Conservation (phyloP, 2,797 vertebrate species). For the Trachurus trachurus region DNA sequence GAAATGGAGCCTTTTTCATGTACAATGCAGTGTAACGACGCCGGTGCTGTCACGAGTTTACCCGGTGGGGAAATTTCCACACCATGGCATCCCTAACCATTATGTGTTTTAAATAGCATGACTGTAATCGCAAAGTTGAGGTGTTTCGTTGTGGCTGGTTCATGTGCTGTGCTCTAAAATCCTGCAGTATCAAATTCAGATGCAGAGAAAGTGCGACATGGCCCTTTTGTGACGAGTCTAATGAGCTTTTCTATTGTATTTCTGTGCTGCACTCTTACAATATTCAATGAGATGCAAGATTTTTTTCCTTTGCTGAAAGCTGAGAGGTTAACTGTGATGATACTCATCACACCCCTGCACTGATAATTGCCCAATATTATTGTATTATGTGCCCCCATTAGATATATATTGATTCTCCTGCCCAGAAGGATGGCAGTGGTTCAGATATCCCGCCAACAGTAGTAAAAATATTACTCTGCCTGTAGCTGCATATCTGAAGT, state of each 20-base stretch:
- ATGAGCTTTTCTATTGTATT: constrained; percentile 41
- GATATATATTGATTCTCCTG: constrained; percentile 72
- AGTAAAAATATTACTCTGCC: constrained; percentile 50
- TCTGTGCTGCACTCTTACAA: constrained; percentile 34
- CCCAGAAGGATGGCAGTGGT: constrained; percentile 51
- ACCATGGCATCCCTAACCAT: too few species aligned
- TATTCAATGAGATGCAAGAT: constrained; percentile 46
- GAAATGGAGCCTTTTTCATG: too few species aligned
- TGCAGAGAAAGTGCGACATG: constrained; percentile 31
- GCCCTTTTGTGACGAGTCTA: constrained; percentile 36
- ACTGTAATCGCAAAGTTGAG: constrained; percentile 16
- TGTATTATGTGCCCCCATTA: constrained; percentile 67
- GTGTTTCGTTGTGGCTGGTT: constrained; percentile 22
- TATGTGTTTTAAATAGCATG: constrained; percentile 14
- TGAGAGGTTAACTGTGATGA: constrained; percentile 67
- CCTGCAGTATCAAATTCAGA: constrained; percentile 42
- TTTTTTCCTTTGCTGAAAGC: constrained; percentile 54
- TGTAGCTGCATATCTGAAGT: constrained; percentile 51
- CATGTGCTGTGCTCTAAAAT: constrained; percentile 37
- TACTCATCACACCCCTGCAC: constrained; percentile 65
- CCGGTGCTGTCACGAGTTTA: too few species aligned
- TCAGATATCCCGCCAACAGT: constrained; percentile 58
- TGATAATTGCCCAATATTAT: constrained; percentile 78
- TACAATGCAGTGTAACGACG: too few species aligned
- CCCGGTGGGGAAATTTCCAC: too few species aligned